Evolutionary conservation across 2,797 vertebrate genomes (phyloP).

Genomic region (Epinephelus coioides): DNA sequence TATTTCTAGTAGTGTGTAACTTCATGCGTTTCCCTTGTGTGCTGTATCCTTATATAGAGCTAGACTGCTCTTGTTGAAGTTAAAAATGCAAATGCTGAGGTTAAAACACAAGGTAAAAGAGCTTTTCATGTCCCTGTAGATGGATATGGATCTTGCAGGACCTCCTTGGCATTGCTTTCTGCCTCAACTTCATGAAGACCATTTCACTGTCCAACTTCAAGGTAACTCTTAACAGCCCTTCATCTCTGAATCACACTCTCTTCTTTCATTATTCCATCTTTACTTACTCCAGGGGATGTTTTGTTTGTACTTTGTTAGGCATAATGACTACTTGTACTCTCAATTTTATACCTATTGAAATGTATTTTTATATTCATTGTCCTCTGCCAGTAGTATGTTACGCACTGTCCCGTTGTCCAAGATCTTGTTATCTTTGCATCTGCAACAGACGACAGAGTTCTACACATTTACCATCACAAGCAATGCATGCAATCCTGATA

Average conservation of each 20-base stretch:
- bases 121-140: constrained; percentile 78
- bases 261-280: not conserved
- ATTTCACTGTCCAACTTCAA: constrained; percentile 96
- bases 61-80: not conserved
- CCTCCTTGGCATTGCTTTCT: constrained; percentile 94
- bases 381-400: not conserved
- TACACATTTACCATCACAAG: not conserved
- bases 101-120: not conserved
- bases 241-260: not conserved
- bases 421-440: not conserved
- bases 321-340: not conserved
- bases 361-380: not conserved
- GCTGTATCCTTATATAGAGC: not conserved
- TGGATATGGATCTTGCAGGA: constrained; percentile 99
- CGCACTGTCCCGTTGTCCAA: not conserved
- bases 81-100: not conserved
- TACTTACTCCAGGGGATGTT: no score
- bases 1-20: not conserved
- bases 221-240: constrained; percentile 78
- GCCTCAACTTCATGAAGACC: constrained; percentile 96
- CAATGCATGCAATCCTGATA: not conserved
- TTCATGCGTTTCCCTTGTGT: not conserved
- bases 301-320: not conserved
- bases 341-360: not conserved
- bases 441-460: not conserved